These are phyloP conservation scores for Styela clava DNA, from an alignment of 23 tunicate genomes.

Conservation along the genomic window DNA sequence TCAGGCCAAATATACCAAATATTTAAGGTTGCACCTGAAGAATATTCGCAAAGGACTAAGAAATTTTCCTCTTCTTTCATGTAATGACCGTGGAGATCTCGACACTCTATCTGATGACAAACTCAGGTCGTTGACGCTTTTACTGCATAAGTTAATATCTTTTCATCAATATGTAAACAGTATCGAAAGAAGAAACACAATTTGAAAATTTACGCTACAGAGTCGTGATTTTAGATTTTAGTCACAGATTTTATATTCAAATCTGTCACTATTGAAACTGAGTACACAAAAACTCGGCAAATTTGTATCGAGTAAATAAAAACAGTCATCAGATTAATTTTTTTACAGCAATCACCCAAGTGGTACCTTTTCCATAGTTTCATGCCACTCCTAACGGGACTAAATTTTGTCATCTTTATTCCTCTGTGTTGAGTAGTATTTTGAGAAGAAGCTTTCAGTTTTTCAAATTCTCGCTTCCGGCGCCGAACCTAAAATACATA, in stretches of 20 bases:
- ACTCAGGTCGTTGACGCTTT: conserved; percentile 6
- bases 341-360: too few relatives aligned
- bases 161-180: too few relatives aligned
- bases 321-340: too few relatives aligned
- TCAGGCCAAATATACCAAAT: too few relatives aligned
- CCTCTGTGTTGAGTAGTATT: neutral
- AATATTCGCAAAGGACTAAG: neutral
- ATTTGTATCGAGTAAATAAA: too few relatives aligned
- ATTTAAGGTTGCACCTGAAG: conserved; percentile 7
- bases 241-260: too few relatives aligned
- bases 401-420: neutral
- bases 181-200: too few relatives aligned
- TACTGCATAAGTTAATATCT: neutral
- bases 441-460: neutral
- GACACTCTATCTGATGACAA: neutral
- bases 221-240: too few relatives aligned
- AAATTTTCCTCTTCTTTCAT: conserved; percentile 1
- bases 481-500: conserved; percentile 3
- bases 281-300: too few relatives aligned
- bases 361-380: neutral
- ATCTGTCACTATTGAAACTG: too few relatives aligned
- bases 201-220: too few relatives aligned
- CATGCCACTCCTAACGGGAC: neutral
- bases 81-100: neutral
- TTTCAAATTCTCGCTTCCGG: neutral